Evolutionary conservation across 2,888 invertebrate genomes (phyloP).

Genomic region (Meghimatium bilineatum): DNA sequence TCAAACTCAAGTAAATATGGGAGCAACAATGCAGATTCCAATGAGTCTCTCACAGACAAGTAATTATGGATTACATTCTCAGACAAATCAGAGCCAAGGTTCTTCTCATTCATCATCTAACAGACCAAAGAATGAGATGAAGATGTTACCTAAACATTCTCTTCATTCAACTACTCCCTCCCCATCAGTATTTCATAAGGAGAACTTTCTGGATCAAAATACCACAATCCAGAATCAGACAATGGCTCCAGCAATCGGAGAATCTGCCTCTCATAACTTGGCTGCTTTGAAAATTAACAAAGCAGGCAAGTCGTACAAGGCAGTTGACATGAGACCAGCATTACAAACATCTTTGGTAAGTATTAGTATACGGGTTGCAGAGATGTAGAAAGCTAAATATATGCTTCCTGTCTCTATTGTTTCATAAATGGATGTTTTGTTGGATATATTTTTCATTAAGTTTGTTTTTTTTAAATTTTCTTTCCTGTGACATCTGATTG

Average conservation of each 20-base stretch:
- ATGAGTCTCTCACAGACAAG: neutral
- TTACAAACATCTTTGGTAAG: slow-evolving; percentile 27
- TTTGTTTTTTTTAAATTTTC: too few species aligned
- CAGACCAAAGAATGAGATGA: slow-evolving; percentile 26
- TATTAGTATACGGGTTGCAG: too few species aligned
- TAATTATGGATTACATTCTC: slow-evolving; percentile 9
- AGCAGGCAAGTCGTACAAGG: slow-evolving; percentile 50
- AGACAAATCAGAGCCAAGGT: slow-evolving; percentile 32
- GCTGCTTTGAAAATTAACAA: slow-evolving; percentile 16
- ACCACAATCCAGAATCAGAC: slow-evolving; percentile 59
- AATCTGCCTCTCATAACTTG: neutral
- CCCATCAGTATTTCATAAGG: slow-evolving; percentile 60
- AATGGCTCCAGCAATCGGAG: slow-evolving; percentile 12
- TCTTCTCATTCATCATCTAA: slow-evolving; percentile 37
- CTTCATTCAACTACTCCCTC: slow-evolving; percentile 51
- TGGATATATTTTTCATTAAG: too few species aligned
- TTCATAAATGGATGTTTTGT: too few species aligned
- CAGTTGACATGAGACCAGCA: slow-evolving; percentile 49
- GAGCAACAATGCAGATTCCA: neutral
- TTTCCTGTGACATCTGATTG: too few species aligned
- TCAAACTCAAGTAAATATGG: too few species aligned
- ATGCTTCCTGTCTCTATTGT: too few species aligned
- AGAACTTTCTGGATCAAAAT: slow-evolving; percentile 65
- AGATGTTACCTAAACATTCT: slow-evolving; percentile 22
- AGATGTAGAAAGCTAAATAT: too few species aligned